Evolutionary conservation across 2,797 vertebrate genomes (phyloP).

Genomic region (Hemitrygon akajei): DNA sequence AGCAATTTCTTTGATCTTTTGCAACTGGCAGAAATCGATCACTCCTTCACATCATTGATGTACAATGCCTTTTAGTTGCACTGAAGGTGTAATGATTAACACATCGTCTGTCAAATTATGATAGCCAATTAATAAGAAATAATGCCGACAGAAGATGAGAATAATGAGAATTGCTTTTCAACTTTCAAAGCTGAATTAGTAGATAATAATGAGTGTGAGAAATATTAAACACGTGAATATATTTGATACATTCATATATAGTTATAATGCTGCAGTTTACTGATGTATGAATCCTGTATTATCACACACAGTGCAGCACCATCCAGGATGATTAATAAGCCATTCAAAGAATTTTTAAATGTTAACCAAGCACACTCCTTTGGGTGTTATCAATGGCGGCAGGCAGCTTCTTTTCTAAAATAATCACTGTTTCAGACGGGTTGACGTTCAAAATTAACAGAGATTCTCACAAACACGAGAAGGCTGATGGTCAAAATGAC

Average conservation of each 20-base stretch:
- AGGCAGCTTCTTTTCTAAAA: neutral
- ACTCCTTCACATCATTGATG: neutral
- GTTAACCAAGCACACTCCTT: neutral
- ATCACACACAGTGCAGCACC: neutral
- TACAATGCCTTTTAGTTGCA: neutral
- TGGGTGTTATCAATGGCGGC: neutral
- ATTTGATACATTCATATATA: neutral
- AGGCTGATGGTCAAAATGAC: neutral
- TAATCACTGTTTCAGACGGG: neutral
- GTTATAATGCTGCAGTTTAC: neutral
- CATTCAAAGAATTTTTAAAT: neutral
- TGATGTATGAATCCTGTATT: neutral
- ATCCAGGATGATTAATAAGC: neutral
- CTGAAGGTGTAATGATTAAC: neutral
- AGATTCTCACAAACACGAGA: neutral
- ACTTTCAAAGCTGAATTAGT: neutral
- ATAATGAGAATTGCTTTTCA: neutral
- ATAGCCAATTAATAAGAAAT: neutral
- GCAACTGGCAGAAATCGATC: neutral
- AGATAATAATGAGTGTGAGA: neutral
- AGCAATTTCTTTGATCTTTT: neutral
- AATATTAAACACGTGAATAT: neutral
- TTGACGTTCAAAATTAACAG: neutral
- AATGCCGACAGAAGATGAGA: neutral
- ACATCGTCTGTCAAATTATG: neutral